phyloP scores from a whole-genome alignment of 2,113 vertebrate genomes.

The Piliocolobus tephrosceles region DNA sequence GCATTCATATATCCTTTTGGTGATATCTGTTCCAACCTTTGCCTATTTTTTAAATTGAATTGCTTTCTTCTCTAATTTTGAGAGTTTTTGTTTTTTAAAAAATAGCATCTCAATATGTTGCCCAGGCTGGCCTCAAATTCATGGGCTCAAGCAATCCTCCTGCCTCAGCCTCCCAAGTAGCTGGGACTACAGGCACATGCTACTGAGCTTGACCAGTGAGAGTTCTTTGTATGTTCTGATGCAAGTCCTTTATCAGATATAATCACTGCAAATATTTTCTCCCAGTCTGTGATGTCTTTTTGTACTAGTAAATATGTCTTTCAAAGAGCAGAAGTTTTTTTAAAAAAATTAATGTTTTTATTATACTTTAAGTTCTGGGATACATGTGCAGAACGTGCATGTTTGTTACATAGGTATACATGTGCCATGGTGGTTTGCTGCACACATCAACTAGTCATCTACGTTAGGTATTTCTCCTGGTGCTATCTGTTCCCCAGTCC shows the following conservation, averaged over 20 bases:
- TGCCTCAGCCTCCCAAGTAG: neutral
- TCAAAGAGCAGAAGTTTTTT: neutral
- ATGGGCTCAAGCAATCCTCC: neutral
- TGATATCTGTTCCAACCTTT: neutral
- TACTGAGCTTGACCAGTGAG: neutral
- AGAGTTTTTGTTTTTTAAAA: neutral
- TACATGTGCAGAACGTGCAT: too few species aligned
- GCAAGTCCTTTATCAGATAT: neutral
- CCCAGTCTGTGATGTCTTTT: neutral
- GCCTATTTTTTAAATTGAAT: neutral
- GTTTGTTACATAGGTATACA: too few species aligned
- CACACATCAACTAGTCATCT: too few species aligned
- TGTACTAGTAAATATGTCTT: neutral
- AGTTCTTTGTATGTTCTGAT: neutral
- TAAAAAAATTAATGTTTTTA: too few species aligned
- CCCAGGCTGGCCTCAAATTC: neutral
- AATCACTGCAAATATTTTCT: neutral
- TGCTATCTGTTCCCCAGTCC: too few species aligned
- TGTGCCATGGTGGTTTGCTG: too few species aligned
- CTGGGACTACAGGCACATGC: neutral
- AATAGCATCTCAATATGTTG: neutral
- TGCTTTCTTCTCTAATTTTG: neutral
- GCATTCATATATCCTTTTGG: neutral
- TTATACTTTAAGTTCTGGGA: too few species aligned
- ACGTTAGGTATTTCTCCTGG: too few species aligned